A percentile compares a stretch with the other conserved stretches of the same genome.
phyloP scores from a whole-genome alignment of 2,797 vertebrate species.

The Propithecus deckenii region DNA sequence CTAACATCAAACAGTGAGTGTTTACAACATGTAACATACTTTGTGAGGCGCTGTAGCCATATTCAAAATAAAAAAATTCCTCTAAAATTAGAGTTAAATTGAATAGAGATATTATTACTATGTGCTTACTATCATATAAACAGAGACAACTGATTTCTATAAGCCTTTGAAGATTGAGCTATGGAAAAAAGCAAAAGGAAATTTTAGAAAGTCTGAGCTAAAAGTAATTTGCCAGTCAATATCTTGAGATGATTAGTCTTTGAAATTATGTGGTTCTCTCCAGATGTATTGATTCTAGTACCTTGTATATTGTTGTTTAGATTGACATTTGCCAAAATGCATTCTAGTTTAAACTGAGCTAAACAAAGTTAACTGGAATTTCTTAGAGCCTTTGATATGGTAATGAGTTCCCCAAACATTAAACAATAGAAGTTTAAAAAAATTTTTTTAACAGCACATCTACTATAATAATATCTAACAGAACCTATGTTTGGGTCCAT shows the following conservation, averaged over 20 bases:
- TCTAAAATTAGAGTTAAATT: constrained; percentile 9
- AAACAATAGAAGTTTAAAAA: background rate
- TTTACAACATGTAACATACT: background rate
- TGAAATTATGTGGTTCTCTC: background rate
- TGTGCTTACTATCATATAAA: background rate
- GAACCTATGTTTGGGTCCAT: background rate
- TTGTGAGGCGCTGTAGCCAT: background rate
- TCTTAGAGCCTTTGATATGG: background rate
- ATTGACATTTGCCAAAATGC: background rate
- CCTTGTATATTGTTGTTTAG: background rate
- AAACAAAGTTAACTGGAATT: background rate
- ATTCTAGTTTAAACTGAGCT: background rate
- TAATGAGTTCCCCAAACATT: background rate
- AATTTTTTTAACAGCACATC: background rate
- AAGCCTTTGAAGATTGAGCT: background rate
- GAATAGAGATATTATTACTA: background rate
- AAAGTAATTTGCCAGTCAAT: background rate
- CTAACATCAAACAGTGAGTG: background rate
- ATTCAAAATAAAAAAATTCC: background rate
- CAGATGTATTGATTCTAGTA: background rate
- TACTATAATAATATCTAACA: background rate
- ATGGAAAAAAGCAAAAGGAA: background rate
- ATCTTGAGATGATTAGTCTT: background rate
- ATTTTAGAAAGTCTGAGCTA: background rate
- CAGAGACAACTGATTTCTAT: background rate